A percentile compares a stretch with the other conserved stretches of the same genome.
phyloP scores from a whole-genome alignment of 2,113 vertebrate genomes.

The Tonatia bakeri region DNA sequence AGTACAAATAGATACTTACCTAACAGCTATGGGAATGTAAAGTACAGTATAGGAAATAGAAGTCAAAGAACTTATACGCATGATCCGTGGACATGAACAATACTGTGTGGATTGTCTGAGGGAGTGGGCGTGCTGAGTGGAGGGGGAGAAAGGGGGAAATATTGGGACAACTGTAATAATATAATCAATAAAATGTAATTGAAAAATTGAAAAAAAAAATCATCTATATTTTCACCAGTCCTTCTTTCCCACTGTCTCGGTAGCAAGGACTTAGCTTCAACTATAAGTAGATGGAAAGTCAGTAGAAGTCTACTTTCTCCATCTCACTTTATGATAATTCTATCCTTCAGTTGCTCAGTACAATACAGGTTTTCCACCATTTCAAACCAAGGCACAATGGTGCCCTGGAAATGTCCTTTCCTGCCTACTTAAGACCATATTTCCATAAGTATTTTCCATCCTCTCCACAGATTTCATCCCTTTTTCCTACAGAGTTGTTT shows the following conservation, averaged over 20 bases:
- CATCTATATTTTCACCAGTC: not conserved
- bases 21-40: too few species aligned
- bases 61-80: too few species aligned
- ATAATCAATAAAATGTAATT: too few species aligned
- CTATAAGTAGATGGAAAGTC: not conserved
- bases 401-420: not conserved
- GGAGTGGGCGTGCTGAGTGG: too few species aligned
- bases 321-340: not conserved
- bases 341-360: not conserved
- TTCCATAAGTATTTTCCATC: not conserved
- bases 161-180: too few species aligned
- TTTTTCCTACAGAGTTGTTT: not conserved
- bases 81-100: too few species aligned
- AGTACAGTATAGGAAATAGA: too few species aligned
- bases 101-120: too few species aligned
- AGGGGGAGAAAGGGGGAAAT: too few species aligned
- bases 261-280: not conserved
- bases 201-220: not conserved
- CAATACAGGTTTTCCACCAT: not conserved
- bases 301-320: not conserved
- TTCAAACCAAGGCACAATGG: not conserved
- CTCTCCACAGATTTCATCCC: not conserved
- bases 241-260: not conserved
- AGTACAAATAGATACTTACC: too few species aligned
- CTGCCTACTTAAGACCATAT: not conserved